phyloP scores from a whole-genome alignment of 1,140 invertebrate species.

The Drosophila nannoptera region DNA sequence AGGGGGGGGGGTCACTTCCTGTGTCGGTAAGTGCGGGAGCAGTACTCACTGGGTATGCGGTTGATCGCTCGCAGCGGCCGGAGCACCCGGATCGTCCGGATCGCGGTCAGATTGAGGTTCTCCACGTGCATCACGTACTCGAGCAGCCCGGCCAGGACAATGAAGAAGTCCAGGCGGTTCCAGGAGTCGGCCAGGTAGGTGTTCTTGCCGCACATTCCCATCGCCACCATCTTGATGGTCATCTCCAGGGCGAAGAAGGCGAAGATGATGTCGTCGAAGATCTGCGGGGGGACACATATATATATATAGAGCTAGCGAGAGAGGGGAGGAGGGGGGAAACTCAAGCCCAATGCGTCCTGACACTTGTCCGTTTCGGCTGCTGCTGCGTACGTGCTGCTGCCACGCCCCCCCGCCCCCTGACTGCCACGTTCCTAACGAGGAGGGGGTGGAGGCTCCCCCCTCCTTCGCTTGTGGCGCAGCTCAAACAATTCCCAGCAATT shows the following conservation, averaged over 20 bases:
- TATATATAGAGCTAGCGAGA: not conserved
- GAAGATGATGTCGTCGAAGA: constrained; percentile 99
- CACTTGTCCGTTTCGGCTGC: constrained; percentile 17
- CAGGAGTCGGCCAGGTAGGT: constrained; percentile 98
- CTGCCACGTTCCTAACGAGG: no score
- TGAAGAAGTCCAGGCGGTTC: constrained; percentile 99
- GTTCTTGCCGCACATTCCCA: constrained; percentile 97
- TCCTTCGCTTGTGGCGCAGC: constrained; percentile 4
- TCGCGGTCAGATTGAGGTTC: constrained; percentile 98
- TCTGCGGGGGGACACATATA: constrained; percentile 80
- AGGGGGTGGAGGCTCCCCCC: not conserved
- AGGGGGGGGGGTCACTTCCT: not conserved
- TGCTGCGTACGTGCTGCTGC: constrained; percentile 15
- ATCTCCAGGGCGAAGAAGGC: constrained; percentile 97
- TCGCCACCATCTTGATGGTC: constrained; percentile 98
- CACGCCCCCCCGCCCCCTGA: not conserved
- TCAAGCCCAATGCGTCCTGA: constrained; percentile 18
- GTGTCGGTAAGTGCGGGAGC: not conserved
- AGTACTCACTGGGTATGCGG: constrained; percentile 98
- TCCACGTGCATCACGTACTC: constrained; percentile 98
- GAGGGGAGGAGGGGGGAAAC: no score
- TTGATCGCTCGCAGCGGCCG: constrained; percentile 98
- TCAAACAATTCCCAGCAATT: constrained; percentile 47
- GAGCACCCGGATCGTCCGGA: constrained; percentile 97
- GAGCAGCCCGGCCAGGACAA: constrained; percentile 94